phyloP scores from a whole-genome alignment of 2,797 vertebrate genomes.

The Sternarchorhynchus goeldii region DNA sequence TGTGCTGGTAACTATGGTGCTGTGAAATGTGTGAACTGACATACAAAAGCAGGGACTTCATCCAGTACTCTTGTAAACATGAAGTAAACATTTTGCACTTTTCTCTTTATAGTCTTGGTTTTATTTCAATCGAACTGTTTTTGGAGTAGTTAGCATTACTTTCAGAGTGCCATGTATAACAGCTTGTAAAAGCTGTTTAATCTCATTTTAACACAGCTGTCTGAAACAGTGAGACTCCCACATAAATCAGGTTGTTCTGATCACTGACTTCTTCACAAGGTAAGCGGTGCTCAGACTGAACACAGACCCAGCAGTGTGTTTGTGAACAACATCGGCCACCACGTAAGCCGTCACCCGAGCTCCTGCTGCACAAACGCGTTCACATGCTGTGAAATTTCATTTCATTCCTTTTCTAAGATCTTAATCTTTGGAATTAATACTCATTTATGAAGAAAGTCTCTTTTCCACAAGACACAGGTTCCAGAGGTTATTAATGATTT shows the following conservation, averaged over 20 bases:
- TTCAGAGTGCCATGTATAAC: neutral
- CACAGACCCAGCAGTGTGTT: slow-evolving; percentile 5
- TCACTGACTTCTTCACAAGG: neutral
- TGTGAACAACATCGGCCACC: slow-evolving; percentile 3
- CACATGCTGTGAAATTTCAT: slow-evolving; percentile 17
- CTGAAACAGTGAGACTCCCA: neutral
- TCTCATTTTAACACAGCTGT: no score
- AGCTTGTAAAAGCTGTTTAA: no score
- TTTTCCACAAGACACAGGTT: neutral
- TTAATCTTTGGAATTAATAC: slow-evolving; percentile 20
- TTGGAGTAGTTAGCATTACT: neutral
- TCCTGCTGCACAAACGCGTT: slow-evolving; percentile 7
- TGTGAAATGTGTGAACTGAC: no score
- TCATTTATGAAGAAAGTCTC: neutral
- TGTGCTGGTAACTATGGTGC: no score
- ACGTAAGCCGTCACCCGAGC: slow-evolving; percentile 22
- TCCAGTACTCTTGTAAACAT: no score
- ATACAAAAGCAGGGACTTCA: no score
- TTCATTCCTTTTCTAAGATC: slow-evolving; percentile 25
- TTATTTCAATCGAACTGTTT: neutral
- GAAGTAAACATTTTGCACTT: no score
- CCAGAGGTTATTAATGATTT: slow-evolving; percentile 12
- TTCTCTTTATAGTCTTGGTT: no score
- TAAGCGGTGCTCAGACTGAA: neutral
- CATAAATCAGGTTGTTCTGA: neutral